Base-by-base conservation (phyloP, 2,797 vertebrate genomes). In the Bradypodion ventrale region DNA sequence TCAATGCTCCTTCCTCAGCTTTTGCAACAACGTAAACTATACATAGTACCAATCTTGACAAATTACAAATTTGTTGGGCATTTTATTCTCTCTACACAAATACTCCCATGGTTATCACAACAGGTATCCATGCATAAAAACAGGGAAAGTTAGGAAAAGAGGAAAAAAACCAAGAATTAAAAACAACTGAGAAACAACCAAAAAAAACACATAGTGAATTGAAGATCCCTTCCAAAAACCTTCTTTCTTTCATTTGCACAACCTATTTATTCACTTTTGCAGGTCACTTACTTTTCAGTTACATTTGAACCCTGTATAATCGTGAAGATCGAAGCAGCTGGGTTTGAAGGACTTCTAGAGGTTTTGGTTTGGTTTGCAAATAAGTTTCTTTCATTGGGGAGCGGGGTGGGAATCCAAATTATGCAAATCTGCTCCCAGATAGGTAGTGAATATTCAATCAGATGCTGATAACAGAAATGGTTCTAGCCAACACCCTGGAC, bases 381-480 rank as follows among this genome's bases (percentile, higher is more conserved):
- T 96, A 98, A 98, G 96, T 98, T 98, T 97, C 97, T 96, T 97
- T 97, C 90, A 92, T 90, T 86, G 90, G 90, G 80, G 29, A 32
- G 88, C 87, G 85, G 82, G 83, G n/a, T n/a, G n/a, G 87, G 59
- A 70, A 84, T 97, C 98, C 97, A 97, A 97, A 97, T 98, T 98
- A 98, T 98, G 98, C 97, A 98, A 97, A 98, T 97, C 88, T 96
- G 95, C 95, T 97, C 96, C 96, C 96, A 94, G 96, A 97, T 81
- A 97, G 96, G 96, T 96, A 96, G 96, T 96, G 97, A 97, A 97
- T 97, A 96, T 95, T 96, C 96, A 96, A 87, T 95, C 96, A 96
- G 97, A 96, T 94, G 97, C 95, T 95, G 97, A 93, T 96, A 97
- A 96, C 96, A 97, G 97, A 97, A 76, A 96, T 97, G 97, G 96